A percentile compares a stretch with the other conserved stretches of the same genome.
Evolutionary conservation across 1,140 invertebrate species (phyloP).

Genomic region (Sinonovacula constricta): DNA sequence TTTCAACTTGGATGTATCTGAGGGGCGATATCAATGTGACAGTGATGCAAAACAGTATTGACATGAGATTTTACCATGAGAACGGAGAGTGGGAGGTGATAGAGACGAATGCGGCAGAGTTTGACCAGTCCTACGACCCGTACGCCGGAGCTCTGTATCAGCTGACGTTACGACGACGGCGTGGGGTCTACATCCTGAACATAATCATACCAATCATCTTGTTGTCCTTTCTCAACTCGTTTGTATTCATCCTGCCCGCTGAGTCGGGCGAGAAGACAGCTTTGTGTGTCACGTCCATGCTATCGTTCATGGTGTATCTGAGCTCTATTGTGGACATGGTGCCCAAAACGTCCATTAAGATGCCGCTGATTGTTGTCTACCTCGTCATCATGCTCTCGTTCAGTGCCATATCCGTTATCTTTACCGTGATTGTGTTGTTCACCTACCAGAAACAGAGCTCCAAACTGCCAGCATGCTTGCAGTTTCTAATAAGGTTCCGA

Average conservation of each 20-base stretch:
- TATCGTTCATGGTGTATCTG: slow-evolving; percentile 65
- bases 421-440: background rate
- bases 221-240: slow-evolving; percentile 60
- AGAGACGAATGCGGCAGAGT: background rate
- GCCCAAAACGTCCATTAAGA: slow-evolving; percentile 57
- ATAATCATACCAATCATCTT: slow-evolving; percentile 63
- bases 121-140: background rate
- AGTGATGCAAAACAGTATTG: background rate
- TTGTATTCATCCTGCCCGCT: slow-evolving; percentile 64
- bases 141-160: background rate
- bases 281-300: slow-evolving; percentile 63
- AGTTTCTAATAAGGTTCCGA: background rate
- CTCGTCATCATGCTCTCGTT: background rate
- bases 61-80: background rate
- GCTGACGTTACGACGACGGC: slow-evolving; percentile 22
- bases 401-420: background rate
- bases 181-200: slow-evolving; percentile 25
- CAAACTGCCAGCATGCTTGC: background rate
- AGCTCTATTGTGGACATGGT: slow-evolving; percentile 60
- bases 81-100: slow-evolving; percentile 22
- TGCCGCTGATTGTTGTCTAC: slow-evolving; percentile 53
- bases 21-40: background rate
- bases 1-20: background rate
- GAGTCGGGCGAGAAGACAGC: slow-evolving; percentile 66
- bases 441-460: slow-evolving; percentile 1